Conservation (phyloP, 1,140 invertebrate species). For the Brachionus manjavacas region DNA sequence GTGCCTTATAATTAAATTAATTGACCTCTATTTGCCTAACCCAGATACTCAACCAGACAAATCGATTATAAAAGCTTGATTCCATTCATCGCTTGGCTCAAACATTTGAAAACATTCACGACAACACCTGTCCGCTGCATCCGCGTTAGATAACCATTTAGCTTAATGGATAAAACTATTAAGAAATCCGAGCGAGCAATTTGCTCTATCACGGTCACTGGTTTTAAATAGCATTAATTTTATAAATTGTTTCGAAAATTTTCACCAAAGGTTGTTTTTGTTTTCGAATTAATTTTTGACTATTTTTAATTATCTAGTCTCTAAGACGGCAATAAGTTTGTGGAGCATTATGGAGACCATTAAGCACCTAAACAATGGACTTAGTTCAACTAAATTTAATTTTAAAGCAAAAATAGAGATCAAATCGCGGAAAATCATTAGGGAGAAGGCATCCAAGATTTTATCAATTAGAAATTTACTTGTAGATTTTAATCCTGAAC, state of each 20-base stretch:
- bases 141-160: background rate
- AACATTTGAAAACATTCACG: background rate
- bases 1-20: slow-evolving; percentile 5
- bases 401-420: background rate
- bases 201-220: background rate
- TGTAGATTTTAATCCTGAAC: background rate
- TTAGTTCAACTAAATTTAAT: background rate
- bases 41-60: background rate
- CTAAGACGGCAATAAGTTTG: background rate
- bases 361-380: background rate
- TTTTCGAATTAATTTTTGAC: background rate
- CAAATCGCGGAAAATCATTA: background rate
- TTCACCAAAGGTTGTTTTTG: background rate
- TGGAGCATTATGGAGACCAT: background rate
- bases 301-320: background rate
- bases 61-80: background rate
- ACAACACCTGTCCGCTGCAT: background rate
- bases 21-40: slow-evolving; percentile 1
- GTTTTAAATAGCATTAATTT: background rate
- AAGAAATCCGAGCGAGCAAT: background rate
- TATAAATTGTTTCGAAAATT: background rate
- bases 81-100: background rate
- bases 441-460: background rate
- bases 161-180: background rate
- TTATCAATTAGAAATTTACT: background rate